A percentile compares a stretch with the other conserved stretches of the same genome.
phyloP scores from a whole-genome alignment of 2,888 invertebrate species.

The Melipona bicolor region DNA sequence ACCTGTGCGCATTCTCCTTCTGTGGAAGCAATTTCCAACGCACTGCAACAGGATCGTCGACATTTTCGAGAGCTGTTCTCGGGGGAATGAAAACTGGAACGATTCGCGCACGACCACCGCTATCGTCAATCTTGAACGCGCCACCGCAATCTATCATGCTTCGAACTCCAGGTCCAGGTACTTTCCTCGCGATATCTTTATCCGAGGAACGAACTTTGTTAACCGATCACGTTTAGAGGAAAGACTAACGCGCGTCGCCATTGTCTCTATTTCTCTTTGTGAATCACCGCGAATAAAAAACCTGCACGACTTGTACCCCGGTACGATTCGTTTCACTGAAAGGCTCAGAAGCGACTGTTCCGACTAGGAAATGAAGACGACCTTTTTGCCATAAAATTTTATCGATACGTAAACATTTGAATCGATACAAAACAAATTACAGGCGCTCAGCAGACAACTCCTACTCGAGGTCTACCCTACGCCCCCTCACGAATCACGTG shows the following conservation, averaged over 20 bases:
- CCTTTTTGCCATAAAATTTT: no score
- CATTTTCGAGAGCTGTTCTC: constrained; percentile 64
- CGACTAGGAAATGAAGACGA: no score
- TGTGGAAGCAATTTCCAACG: constrained; percentile 73
- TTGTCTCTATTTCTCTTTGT: neutral
- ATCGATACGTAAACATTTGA: no score
- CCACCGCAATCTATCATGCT: constrained; percentile 43
- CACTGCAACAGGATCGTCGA: constrained; percentile 72
- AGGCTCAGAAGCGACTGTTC: no score
- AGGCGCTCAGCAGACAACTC: no score
- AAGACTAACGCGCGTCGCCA: constrained; percentile 9
- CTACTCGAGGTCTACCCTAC: no score
- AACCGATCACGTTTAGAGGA: constrained; percentile 5
- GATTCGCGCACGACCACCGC: constrained; percentile 43
- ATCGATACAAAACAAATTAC: no score
- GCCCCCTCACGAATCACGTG: no score
- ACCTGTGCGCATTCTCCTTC: constrained; percentile 57
- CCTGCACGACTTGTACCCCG: no score
- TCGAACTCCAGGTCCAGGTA: constrained; percentile 16
- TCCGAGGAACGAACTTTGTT: constrained; percentile 40
- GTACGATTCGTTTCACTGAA: no score
- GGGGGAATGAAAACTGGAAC: constrained; percentile 53
- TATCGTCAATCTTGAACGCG: constrained; percentile 49
- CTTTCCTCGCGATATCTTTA: constrained; percentile 7
- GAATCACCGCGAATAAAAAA: neutral